phyloP scores from a whole-genome alignment of 2,888 invertebrate species.

The Teleogryllus oceanicus region DNA sequence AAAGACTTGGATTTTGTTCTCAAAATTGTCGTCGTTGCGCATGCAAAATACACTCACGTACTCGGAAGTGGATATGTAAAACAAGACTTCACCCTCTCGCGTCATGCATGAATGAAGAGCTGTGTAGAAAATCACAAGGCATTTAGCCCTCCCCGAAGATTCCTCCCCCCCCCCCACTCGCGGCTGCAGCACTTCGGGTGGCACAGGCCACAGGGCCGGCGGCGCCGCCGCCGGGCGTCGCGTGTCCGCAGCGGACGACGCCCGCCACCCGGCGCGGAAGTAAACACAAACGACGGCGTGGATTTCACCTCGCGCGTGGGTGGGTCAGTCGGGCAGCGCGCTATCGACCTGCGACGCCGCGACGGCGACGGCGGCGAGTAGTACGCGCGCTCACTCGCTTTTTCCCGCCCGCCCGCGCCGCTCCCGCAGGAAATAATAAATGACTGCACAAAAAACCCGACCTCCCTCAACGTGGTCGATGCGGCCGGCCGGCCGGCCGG shows the following conservation, averaged over 20 bases:
- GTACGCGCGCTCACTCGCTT: slow-evolving; percentile 1
- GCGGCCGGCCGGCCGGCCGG: neutral
- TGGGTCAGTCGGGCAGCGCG: neutral
- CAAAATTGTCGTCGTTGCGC: no score
- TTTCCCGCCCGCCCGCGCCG: slow-evolving; percentile 4
- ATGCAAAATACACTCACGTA: no score
- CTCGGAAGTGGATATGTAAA: no score
- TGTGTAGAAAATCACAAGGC: no score
- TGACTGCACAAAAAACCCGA: slow-evolving; percentile 18
- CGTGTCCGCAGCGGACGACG: neutral
- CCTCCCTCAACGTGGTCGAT: slow-evolving; percentile 18
- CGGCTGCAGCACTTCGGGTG: neutral
- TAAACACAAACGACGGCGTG: neutral
- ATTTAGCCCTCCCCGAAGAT: no score
- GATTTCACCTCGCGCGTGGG: neutral
- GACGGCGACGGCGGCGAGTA: neutral
- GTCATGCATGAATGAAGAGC: no score
- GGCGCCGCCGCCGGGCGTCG: neutral
- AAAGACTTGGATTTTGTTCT: no score
- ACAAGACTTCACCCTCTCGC: no score
- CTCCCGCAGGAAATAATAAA: slow-evolving; percentile 7
- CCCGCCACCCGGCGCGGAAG: neutral
- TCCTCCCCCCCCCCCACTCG: no score
- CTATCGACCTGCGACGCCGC: neutral
- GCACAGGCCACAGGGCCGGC: neutral